Evolutionary conservation across 2,888 invertebrate genomes (phyloP), one percentile per base, ranked within the genome.

Genomic region (Anorthoa munda): DNA sequence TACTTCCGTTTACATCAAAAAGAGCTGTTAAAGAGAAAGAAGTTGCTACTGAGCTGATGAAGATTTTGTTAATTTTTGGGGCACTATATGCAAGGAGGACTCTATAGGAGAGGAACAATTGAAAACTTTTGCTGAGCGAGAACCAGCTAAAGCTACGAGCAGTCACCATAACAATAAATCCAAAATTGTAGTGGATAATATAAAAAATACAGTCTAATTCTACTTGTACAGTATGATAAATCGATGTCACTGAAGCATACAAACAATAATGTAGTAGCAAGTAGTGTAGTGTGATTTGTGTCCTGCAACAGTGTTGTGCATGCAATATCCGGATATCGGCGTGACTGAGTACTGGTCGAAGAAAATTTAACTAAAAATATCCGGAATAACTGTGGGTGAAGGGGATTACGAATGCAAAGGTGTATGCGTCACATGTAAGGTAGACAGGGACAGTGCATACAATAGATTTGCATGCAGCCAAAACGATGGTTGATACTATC

Each of bases 1-100:
- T 66, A 15, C 58, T 59, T 18, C 59, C 66, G 1, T 60, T 66
- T 46, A 66, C 58, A 66, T 59, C 66, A n/a, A 59, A 58, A 26
- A 23, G 18, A 46, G 26, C 45, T 1, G 12, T 21, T 18, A n/a
- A n/a, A n/a, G n/a, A n/a, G n/a, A n/a, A n/a, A n/a, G 66, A 66
- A 59, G n/a, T 66, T 15, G 59, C 66, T n/a, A 18, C 45, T 18
- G 59, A 66, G 59, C 18, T 59, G 15, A 23, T 66, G 45, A 66
- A 66, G 18, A n/a, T 66, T 26, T 66, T 66, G 58, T 59, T 66
- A 23, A 23, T 59, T n/a, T 45, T 66, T 26, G 60, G 66, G 5
- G n/a, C n/a, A n/a, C n/a, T n/a, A n/a, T n/a, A n/a, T n/a, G n/a
- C n/a, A n/a, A n/a, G n/a, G n/a, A n/a, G n/a, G n/a, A n/a, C n/a